Evolutionary conservation across 2,113 vertebrate species (phyloP), one percentile per base, ranked within the genome.

Genomic region (Dipodomys ordii): DNA sequence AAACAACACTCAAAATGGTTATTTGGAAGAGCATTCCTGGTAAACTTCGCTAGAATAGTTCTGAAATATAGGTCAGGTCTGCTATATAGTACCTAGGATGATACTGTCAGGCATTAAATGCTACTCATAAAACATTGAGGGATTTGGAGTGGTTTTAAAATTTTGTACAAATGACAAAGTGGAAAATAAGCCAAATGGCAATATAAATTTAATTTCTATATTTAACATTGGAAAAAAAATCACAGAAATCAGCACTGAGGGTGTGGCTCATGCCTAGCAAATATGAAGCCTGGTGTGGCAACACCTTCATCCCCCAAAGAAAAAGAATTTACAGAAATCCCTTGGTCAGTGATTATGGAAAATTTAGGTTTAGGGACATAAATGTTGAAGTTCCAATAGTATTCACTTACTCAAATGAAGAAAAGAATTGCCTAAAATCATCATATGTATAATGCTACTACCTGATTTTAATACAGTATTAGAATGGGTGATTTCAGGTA

Each of bases 121-220:
- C 20, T 83, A 72, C 79, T 96, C 88, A 92, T 96, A 90, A 97
- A 96, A 96, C 60, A 96, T 96, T 95, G 15, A 93, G 74, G 88
- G 60, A 79, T 86, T 92, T 93, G 93, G 83, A 95, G 83, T 88
- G 88, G 64, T 93, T 97, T 91, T 83, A 81, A 88, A 86, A 27
- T 83, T 92, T 60, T 49, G 68, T 84, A 84, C 77, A 92, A 86
- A 92, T 85, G 93, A 72, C 53, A 91, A 84, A 69, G 62, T 73
- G 81, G 79, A 96, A 81, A 95, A 86, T 49, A 90, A 94, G 72
- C 62, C 57, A 90, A 76, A 62, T 69, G 35, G 74, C 28, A 81
- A 57, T 64, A 94, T 72, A 83, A 83, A 88, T 90, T 94, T 90
- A 39, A 90, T 90, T 95, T 96, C 91, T 96, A 60, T 90, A 93